A percentile compares a stretch with the other conserved stretches of the same genome.
Evolutionary conservation across 2,888 invertebrate genomes (phyloP).

Genomic region (Penaeus monodon): DNA sequence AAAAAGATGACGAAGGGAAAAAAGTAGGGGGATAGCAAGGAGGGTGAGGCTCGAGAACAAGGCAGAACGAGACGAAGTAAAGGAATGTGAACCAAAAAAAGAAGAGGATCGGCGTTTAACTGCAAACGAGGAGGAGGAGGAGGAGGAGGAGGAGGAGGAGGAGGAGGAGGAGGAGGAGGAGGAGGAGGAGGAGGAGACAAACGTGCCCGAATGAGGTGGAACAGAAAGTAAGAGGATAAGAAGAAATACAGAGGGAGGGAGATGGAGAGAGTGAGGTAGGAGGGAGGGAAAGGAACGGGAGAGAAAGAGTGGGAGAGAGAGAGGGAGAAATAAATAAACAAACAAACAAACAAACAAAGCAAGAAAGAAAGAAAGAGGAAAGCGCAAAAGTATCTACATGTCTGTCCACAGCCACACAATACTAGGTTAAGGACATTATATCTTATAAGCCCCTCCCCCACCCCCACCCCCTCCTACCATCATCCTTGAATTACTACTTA

Average conservation of each 20-base stretch:
- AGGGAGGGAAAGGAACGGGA: background rate
- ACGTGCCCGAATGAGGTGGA: too few species aligned
- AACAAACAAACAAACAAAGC: background rate
- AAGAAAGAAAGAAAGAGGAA: constrained; percentile 6
- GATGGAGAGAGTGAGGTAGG: background rate
- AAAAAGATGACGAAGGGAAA: too few species aligned
- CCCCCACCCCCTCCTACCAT: too few species aligned
- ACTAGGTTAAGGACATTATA: too few species aligned
- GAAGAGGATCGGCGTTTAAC: background rate
- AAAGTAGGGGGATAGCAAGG: too few species aligned
- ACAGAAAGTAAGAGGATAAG: too few species aligned
- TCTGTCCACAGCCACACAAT: too few species aligned
- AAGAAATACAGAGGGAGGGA: too few species aligned
- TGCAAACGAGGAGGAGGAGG: background rate
- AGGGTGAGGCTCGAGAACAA: too few species aligned
- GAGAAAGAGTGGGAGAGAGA: background rate
- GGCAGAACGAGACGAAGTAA: background rate
- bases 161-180: background rate
- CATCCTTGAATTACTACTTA: too few species aligned
- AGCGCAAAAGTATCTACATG: too few species aligned
- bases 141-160: background rate
- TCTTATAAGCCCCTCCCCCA: too few species aligned
- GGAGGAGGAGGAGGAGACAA: background rate
- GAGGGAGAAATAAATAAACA: constrained; percentile 1
- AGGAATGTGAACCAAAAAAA: background rate